phyloP scores from a whole-genome alignment of 2,113 vertebrate genomes.

The Gymnogyps californianus region DNA sequence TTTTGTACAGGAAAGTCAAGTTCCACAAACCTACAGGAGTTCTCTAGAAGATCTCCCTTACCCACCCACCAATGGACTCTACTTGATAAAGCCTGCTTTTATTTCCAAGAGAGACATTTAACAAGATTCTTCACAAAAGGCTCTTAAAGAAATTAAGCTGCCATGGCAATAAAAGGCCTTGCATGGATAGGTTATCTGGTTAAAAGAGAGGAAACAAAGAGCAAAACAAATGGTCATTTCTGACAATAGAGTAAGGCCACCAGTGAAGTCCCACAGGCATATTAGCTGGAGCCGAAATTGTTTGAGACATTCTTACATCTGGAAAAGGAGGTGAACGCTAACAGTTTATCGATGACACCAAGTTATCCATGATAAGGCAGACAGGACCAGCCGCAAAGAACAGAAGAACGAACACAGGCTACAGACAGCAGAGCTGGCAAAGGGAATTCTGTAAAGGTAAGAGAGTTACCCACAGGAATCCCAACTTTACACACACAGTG shows the following conservation, averaged over 20 bases:
- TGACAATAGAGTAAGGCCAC: background rate
- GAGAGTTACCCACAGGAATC: background rate
- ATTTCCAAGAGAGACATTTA: background rate
- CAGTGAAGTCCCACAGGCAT: background rate
- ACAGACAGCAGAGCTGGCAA: background rate
- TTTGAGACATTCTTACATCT: background rate
- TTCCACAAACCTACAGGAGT: background rate
- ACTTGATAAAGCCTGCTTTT: background rate
- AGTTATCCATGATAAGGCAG: background rate
- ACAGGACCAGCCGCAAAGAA: background rate
- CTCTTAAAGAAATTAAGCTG: background rate
- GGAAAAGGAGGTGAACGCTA: background rate
- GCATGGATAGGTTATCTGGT: background rate
- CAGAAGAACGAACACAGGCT: background rate
- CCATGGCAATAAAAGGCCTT: background rate
- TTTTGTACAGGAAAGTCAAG: background rate
- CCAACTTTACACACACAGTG: accelerated
- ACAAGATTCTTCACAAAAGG: background rate
- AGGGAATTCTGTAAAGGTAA: background rate
- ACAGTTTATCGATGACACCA: background rate
- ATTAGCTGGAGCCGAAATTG: background rate
- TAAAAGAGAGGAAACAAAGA: background rate
- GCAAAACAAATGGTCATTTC: background rate
- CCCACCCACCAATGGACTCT: background rate
- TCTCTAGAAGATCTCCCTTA: background rate